Evolutionary conservation across 1,140 invertebrate genomes (phyloP), one percentile per base, ranked within the genome.

Genomic region (Penaeus indicus): DNA sequence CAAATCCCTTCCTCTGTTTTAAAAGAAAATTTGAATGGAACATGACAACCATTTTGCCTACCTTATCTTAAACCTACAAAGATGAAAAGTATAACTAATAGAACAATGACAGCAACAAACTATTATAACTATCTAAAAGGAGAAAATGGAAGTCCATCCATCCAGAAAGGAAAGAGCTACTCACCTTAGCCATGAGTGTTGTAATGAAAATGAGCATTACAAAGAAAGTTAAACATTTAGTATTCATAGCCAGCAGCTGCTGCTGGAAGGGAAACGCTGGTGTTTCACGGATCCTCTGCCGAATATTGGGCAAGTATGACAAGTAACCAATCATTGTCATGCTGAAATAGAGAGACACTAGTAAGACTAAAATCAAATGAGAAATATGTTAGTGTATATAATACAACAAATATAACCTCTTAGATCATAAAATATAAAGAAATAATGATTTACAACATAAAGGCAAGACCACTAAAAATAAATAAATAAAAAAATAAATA

Each of bases 321-420:
- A 97, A 94, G 92, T 96, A 97, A 11, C 96, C 96, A 86, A 97
- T 96, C 54, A 96, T 96, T 10, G 96, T 96, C 91, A 97, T 93
- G 79, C 96, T 96, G 91, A 25, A 93, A 93, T 79, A 81, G 88
- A 91, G 72, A 83, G 94, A 77, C 5, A 38, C 19, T 54, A 47
- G 47, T 64, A 19, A 10, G 75, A 42, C 13, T 21, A 16, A 42
- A 27, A 72, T 72, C n/a, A 72, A 25, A 42, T 18, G n/a, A 22
- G 64, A 75, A 75, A 11, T 7, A 19, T 75, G 72, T 3, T 13
- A 5, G 8, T 38, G 21, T 21, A 13, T 27, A 75, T 38, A 27
- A 75, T 27, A 19, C 13, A 75, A 7, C 5, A 32, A 32, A 25
- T 11, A 75, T 5, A 19, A 5, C 21, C 27, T 27, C 5, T 75